Conservation (phyloP, 2,797 vertebrate species). For the Hyperoplus immaculatus region DNA sequence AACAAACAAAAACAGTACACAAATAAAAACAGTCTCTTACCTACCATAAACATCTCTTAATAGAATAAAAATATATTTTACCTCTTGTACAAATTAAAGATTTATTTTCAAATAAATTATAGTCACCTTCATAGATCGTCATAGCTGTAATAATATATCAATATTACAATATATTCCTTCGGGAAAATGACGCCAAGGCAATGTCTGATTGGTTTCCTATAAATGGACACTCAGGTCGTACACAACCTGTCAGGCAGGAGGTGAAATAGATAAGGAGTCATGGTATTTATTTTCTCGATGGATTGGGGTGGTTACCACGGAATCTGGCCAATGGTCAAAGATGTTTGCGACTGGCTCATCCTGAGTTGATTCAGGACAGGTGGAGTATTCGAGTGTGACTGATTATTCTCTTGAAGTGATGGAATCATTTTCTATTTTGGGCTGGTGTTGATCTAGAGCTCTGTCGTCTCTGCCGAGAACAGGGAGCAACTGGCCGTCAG, state of each 20-base stretch:
- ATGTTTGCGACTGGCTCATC: slow-evolving; percentile 45
- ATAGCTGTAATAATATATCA: slow-evolving; percentile 80
- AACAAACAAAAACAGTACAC: slow-evolving; percentile 54
- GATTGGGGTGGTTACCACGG: slow-evolving; percentile 38
- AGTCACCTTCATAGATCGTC: slow-evolving; percentile 85
- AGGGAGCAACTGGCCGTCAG: slow-evolving; percentile 65
- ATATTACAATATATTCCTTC: slow-evolving; percentile 82
- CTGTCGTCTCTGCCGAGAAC: slow-evolving; percentile 58
- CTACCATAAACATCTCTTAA: slow-evolving; percentile 80
- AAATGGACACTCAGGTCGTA: slow-evolving; percentile 74
- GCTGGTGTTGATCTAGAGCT: slow-evolving; percentile 67
- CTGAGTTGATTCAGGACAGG: slow-evolving; percentile 57
- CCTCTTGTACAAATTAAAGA: slow-evolving; percentile 88
- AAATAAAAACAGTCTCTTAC: slow-evolving; percentile 72
- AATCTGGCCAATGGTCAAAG: slow-evolving; percentile 49
- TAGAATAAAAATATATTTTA: slow-evolving; percentile 86
- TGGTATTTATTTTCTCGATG: slow-evolving; percentile 56
- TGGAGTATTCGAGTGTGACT: slow-evolving; percentile 34
- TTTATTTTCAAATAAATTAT: slow-evolving; percentile 89
- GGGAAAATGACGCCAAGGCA: slow-evolving; percentile 73
- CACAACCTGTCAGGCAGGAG: slow-evolving; percentile 68
- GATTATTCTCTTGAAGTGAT: slow-evolving; percentile 46
- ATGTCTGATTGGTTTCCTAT: slow-evolving; percentile 77
- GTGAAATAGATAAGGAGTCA: slow-evolving; percentile 62
- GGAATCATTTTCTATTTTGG: slow-evolving; percentile 54